phyloP scores from a whole-genome alignment of 2,888 invertebrate genomes.

The Noctua fimbriata region DNA sequence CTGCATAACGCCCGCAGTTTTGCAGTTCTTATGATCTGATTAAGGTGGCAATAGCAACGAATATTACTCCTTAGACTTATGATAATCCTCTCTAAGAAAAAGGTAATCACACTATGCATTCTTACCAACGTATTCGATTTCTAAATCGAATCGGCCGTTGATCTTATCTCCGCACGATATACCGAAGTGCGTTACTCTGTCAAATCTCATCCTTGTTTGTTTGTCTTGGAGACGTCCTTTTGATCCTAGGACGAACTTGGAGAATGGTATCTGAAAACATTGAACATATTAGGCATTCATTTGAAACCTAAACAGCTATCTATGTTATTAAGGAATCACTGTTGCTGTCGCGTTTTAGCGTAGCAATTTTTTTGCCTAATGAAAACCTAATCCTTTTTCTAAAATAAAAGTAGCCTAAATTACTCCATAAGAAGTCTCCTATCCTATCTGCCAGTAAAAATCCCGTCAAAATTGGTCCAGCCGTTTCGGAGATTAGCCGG shows the following conservation, averaged over 20 bases:
- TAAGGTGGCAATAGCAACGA: background rate
- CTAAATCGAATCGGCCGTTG: constrained; percentile 96
- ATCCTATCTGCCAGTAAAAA: no score
- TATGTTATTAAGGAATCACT: no score
- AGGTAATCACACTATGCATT: background rate
- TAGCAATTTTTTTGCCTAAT: no score
- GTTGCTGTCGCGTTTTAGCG: no score
- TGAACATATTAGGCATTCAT: background rate
- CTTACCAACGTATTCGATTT: constrained; percentile 95
- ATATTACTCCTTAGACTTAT: background rate
- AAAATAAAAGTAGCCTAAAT: no score
- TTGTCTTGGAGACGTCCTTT: constrained; percentile 97
- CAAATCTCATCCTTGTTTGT: constrained; percentile 91
- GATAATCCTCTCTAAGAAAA: background rate
- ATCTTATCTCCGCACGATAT: constrained; percentile 95
- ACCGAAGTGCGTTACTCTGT: constrained; percentile 93
- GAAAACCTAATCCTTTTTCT: no score
- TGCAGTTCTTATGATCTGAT: no score
- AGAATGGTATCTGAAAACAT: constrained; percentile 96
- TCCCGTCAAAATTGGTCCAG: no score
- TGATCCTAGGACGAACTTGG: constrained; percentile 95
- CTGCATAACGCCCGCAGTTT: background rate
- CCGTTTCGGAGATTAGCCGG: no score
- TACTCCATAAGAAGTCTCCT: no score
- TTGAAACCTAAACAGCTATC: background rate